Evolutionary conservation across 2,888 invertebrate species (phyloP).

Genomic region (Epinotia demarniana): DNA sequence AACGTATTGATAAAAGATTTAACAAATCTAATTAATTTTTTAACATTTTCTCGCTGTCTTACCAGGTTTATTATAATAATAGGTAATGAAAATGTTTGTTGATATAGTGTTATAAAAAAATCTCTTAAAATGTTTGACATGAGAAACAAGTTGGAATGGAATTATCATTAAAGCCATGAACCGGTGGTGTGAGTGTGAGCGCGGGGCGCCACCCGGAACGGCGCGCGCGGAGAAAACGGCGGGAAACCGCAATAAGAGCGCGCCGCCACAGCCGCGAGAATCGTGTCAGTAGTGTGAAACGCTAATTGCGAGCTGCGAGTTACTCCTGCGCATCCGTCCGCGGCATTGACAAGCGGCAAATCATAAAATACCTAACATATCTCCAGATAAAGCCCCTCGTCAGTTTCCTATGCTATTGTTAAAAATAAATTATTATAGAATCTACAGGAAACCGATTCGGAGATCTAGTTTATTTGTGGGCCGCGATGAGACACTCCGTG

Average conservation of each 20-base stretch:
- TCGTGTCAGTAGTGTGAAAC: slow-evolving; percentile 84
- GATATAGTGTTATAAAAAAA: background rate
- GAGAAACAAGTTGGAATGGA: slow-evolving; percentile 59
- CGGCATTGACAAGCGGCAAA: slow-evolving; percentile 71
- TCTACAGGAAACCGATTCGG: slow-evolving; percentile 84
- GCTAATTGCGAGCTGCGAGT: slow-evolving; percentile 76
- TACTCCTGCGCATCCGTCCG: slow-evolving; percentile 65
- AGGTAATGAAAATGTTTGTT: background rate
- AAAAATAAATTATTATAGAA: slow-evolving; percentile 83
- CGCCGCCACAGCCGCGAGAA: slow-evolving; percentile 72
- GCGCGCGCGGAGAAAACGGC: slow-evolving; percentile 80
- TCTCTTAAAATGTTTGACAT: background rate
- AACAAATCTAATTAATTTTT: background rate
- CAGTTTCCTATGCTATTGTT: slow-evolving; percentile 81
- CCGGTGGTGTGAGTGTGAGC: slow-evolving; percentile 59
- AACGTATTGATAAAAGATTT: background rate
- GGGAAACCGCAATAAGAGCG: slow-evolving; percentile 81
- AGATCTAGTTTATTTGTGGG: slow-evolving; percentile 80
- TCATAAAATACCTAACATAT: slow-evolving; percentile 56
- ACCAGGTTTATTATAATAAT: background rate
- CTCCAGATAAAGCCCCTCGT: slow-evolving; percentile 79
- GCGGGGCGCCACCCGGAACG: slow-evolving; percentile 82
- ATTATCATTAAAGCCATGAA: slow-evolving; percentile 72
- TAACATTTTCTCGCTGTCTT: background rate
- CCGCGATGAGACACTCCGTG: slow-evolving; percentile 76